Evolutionary conservation across 2,797 vertebrate genomes (phyloP).

Genomic region (Siniperca scherzeri): DNA sequence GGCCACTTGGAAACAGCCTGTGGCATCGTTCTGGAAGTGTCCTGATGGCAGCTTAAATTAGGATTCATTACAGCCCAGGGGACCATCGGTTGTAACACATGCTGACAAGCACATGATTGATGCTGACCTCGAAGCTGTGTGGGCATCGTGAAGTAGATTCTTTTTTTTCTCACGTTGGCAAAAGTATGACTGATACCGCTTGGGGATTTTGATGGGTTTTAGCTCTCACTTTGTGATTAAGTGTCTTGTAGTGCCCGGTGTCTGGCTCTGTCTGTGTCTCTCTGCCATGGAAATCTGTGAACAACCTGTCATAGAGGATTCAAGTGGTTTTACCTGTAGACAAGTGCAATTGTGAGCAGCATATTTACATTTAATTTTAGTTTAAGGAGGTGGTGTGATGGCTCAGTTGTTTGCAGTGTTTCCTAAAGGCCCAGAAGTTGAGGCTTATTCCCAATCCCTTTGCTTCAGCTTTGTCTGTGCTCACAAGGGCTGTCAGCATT

Average conservation of each 20-base stretch:
- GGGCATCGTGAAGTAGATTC: constrained; percentile 25
- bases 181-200: constrained; percentile 54
- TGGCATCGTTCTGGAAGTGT: constrained; percentile 37
- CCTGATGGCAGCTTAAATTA: constrained; percentile 55
- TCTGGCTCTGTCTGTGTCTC: constrained; percentile 16
- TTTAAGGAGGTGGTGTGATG: background rate
- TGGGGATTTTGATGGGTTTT: constrained; percentile 52
- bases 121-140: constrained; percentile 52
- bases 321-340: background rate
- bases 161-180: constrained; percentile 17
- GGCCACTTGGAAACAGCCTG: constrained; percentile 28
- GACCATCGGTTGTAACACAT: constrained; percentile 21
- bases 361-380: constrained; percentile 32
- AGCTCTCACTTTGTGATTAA: constrained; percentile 53
- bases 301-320: background rate
- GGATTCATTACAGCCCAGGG: constrained; percentile 57
- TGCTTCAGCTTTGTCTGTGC: background rate
- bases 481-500: background rate
- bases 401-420: constrained; percentile 16
- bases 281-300: background rate
- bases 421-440: background rate
- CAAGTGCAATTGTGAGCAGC: constrained; percentile 15
- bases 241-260: constrained; percentile 24
- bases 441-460: background rate
- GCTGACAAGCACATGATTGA: constrained; percentile 63